Conservation (phyloP, 2,888 invertebrate genomes). For the Lycocerus yunnanus region DNA sequence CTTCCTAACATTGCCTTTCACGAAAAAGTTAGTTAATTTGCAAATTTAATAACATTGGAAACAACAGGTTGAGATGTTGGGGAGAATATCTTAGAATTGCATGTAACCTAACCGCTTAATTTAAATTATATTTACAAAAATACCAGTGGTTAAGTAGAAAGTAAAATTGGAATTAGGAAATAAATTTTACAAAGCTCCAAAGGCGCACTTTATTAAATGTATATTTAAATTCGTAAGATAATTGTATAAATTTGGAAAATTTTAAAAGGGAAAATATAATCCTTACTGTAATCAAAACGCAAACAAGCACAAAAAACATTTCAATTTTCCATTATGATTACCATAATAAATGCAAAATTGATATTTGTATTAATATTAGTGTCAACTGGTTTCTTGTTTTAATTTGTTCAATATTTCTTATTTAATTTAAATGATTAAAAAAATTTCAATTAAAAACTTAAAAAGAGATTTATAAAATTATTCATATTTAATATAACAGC, state of each 20-base stretch:
- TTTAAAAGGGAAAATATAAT: slow-evolving; percentile 23
- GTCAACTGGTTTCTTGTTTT: not conserved
- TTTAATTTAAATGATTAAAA: not conserved
- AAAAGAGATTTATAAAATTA: too few relatives aligned
- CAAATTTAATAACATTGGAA: not conserved
- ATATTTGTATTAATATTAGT: not conserved
- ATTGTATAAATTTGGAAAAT: slow-evolving; percentile 24
- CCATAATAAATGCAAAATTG: not conserved
- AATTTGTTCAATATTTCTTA: not conserved
- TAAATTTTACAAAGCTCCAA: not conserved
- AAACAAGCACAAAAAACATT: slow-evolving; percentile 18
- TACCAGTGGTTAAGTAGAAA: not conserved
- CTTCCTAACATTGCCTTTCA: slow-evolving; percentile 2
- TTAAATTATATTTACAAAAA: not conserved
- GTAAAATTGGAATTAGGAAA: not conserved
- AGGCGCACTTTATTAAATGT: not conserved
- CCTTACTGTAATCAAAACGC: slow-evolving; percentile 25
- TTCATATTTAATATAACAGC: too few relatives aligned
- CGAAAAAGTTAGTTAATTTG: not conserved
- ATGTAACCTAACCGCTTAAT: not conserved
- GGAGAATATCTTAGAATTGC: not conserved
- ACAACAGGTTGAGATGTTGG: not conserved
- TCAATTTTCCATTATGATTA: slow-evolving; percentile 17
- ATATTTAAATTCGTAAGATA: slow-evolving; percentile 15
- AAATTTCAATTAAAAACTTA: not conserved